A percentile compares a stretch with the other conserved stretches of the same genome.
These are phyloP conservation scores for Leuctra nigra DNA, from an alignment of 2,888 invertebrate genomes.

Conservation along the genomic window DNA sequence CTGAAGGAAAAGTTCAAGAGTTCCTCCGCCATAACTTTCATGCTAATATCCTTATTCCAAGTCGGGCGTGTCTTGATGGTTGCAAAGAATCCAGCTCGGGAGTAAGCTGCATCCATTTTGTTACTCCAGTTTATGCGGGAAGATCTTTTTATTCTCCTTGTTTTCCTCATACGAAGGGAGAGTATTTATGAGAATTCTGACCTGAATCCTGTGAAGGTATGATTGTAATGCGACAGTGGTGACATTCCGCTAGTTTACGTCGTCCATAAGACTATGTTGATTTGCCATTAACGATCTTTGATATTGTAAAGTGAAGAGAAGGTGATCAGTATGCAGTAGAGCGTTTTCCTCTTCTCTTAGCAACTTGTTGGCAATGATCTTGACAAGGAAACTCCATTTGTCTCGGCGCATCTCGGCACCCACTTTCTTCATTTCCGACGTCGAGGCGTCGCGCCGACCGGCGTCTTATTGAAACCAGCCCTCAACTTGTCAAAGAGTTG, in stretches of 20 bases:
- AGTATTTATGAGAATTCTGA: no score
- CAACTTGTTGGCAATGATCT: constrained; percentile 15
- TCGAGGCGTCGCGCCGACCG: not conserved
- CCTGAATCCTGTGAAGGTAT: no score
- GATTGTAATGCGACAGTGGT: no score
- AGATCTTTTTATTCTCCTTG: no score
- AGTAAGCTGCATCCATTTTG: not conserved
- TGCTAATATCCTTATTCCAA: constrained; percentile 18
- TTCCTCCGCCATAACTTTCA: constrained; percentile 20
- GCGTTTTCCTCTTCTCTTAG: no score
- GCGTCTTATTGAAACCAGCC: constrained; percentile 1
- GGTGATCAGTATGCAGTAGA: no score
- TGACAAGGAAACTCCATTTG: constrained; percentile 26
- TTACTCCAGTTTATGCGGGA: constrained; percentile 9
- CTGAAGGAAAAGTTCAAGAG: constrained; percentile 23
- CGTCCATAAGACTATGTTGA: no score
- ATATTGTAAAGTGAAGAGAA: no score
- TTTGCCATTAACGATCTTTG: no score
- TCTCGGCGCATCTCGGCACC: constrained; percentile 7
- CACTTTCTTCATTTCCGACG: constrained; percentile 11
- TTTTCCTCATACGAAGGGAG: no score
- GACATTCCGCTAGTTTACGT: no score
- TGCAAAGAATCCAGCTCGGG: not conserved
- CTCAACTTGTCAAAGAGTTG: no score
- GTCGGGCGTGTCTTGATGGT: not conserved